Evolutionary conservation across 2,797 vertebrate species (phyloP).

Genomic region (Sebastes jordani): DNA sequence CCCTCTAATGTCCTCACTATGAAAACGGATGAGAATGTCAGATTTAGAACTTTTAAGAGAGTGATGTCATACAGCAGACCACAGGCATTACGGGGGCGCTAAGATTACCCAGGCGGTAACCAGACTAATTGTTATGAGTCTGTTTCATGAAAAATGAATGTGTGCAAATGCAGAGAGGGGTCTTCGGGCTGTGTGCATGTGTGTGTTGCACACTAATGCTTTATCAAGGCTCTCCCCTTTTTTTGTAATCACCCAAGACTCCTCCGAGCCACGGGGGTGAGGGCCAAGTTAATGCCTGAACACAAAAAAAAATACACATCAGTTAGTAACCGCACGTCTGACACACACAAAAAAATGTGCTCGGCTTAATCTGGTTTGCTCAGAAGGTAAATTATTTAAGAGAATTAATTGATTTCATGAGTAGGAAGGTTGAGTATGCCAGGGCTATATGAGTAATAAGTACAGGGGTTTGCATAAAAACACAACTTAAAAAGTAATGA

Average conservation of each 20-base stretch:
- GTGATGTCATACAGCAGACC: constrained; percentile 83
- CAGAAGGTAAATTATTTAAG: constrained; percentile 86
- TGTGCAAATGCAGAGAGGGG: constrained; percentile 81
- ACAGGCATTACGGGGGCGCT: constrained; percentile 74
- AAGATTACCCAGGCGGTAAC: constrained; percentile 83
- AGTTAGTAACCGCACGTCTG: constrained; percentile 71
- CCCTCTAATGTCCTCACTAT: constrained; percentile 78
- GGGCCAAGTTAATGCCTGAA: constrained; percentile 77
- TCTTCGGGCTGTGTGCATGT: constrained; percentile 68
- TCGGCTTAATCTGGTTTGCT: constrained; percentile 82
- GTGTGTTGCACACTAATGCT: constrained; percentile 79
- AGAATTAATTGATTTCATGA: constrained; percentile 88
- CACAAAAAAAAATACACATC: constrained; percentile 64
- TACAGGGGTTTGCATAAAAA: constrained; percentile 76
- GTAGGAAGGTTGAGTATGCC: constrained; percentile 84
- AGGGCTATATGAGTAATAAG: constrained; percentile 83
- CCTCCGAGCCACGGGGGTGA: constrained; percentile 70
- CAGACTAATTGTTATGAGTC: constrained; percentile 87
- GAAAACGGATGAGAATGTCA: constrained; percentile 81
- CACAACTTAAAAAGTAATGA: constrained; percentile 87
- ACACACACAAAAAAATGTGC: constrained; percentile 74
- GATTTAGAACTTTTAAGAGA: constrained; percentile 80
- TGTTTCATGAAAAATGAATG: constrained; percentile 89
- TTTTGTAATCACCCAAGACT: constrained; percentile 83
- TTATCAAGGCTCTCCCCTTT: constrained; percentile 82